Percentiles rank a stretch among this genome's conserved stretches.
phyloP scores from a whole-genome alignment of 1,140 invertebrate species.

The Scaptomyza montana region DNA sequence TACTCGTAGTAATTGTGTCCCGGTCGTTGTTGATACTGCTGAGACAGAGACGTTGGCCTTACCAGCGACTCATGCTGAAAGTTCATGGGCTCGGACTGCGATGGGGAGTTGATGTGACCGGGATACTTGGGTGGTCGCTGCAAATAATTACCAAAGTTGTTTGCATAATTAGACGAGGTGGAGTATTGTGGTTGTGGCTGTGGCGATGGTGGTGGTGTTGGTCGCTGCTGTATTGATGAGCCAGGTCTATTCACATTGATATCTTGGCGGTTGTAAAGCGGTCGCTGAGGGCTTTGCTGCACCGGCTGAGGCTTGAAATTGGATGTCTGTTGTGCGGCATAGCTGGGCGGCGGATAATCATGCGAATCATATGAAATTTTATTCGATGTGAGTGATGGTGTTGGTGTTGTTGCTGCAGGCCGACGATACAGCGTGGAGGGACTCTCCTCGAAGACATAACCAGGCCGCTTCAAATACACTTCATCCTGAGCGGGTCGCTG shows the following conservation, averaged over 20 bases:
- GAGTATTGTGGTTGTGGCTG: constrained; percentile 24
- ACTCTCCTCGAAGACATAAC: constrained; percentile 77
- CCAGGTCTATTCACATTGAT: constrained; percentile 55
- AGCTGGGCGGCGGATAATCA: constrained; percentile 81
- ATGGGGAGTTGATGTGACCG: constrained; percentile 8
- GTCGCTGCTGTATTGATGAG: constrained; percentile 31
- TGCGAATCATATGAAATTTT: constrained; percentile 82
- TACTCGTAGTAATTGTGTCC: constrained; percentile 80
- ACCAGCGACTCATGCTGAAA: not conserved
- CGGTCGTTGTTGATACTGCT: constrained; percentile 52
- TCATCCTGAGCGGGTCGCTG: constrained; percentile 44
- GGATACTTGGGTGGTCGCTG: constrained; percentile 54
- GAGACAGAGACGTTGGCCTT: constrained; percentile 7
- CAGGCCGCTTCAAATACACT: constrained; percentile 71
- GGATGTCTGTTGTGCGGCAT: constrained; percentile 73
- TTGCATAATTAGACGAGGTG: constrained; percentile 81
- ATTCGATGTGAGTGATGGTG: constrained; percentile 37
- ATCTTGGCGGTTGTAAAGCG: constrained; percentile 69
- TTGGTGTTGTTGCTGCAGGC: constrained; percentile 34
- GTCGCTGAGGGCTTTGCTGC: constrained; percentile 32
- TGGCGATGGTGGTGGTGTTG: too few species aligned
- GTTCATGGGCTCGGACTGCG: not conserved
- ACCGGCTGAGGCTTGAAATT: constrained; percentile 64
- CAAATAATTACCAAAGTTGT: constrained; percentile 84
- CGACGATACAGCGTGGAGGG: constrained; percentile 49